phyloP scores from a whole-genome alignment of 2,113 vertebrate genomes.

The Cynopterus brachyotis region DNA sequence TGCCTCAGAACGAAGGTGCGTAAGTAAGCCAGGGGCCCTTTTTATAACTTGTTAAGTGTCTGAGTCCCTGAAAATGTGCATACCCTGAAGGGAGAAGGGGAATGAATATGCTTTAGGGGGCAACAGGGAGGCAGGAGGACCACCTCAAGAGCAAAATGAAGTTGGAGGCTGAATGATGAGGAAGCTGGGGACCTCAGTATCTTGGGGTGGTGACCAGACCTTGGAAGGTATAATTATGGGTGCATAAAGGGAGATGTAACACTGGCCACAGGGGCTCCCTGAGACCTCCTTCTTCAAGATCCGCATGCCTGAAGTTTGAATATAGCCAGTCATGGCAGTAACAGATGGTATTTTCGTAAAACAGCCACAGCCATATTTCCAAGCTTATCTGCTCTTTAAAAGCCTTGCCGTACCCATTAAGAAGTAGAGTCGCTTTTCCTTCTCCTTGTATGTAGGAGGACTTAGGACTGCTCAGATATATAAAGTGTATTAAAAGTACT shows the following conservation, averaged over 20 bases:
- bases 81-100: not conserved
- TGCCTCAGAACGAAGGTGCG: not conserved
- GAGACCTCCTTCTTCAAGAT: too few relatives aligned
- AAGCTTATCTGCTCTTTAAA: not conserved
- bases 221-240: not conserved
- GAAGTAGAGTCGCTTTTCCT: too few relatives aligned
- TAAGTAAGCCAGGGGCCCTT: not conserved
- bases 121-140: accelerated
- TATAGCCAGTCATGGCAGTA: accelerated
- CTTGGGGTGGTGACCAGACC: too few relatives aligned
- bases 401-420: not conserved
- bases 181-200: not conserved
- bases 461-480: not conserved
- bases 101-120: not conserved
- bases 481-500: not conserved
- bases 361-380: not conserved
- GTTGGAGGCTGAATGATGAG: too few relatives aligned
- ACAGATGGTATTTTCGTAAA: not conserved
- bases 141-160: not conserved
- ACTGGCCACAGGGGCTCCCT: not conserved
- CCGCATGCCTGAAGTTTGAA: not conserved
- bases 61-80: not conserved
- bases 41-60: not conserved
- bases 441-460: not conserved
- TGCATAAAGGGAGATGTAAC: not conserved